A percentile compares a stretch with the other conserved stretches of the same genome.
Evolutionary conservation across 2,888 invertebrate genomes (phyloP).

Genomic region (Matsumyia berberina): DNA sequence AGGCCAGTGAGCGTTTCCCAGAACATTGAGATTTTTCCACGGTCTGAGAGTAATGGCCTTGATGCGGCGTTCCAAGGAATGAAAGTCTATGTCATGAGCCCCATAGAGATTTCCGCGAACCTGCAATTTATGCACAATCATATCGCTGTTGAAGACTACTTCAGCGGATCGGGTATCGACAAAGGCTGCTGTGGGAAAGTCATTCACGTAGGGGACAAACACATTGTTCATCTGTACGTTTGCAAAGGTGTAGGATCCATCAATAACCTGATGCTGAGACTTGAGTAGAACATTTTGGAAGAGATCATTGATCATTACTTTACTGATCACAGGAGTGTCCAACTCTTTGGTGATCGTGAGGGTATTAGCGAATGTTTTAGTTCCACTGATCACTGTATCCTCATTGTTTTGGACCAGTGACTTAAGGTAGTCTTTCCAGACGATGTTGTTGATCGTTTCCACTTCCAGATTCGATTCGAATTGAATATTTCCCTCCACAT

Average conservation of each 20-base stretch:
- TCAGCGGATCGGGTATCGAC: constrained; percentile 78
- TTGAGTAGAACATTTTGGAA: constrained; percentile 79
- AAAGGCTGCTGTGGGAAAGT: constrained; percentile 75
- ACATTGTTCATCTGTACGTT: constrained; percentile 77
- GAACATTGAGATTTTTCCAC: constrained; percentile 79
- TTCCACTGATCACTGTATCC: constrained; percentile 78
- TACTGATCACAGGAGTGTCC: constrained; percentile 77
- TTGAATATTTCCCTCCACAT: constrained; percentile 80
- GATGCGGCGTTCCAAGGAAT: constrained; percentile 49
- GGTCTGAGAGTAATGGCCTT: constrained; percentile 26
- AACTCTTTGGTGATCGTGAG: constrained; percentile 78
- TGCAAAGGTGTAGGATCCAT: constrained; percentile 79
- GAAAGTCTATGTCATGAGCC: constrained; percentile 47
- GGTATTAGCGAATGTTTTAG: constrained; percentile 77
- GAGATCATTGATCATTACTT: constrained; percentile 77
- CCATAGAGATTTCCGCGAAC: constrained; percentile 78
- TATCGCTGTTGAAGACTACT: constrained; percentile 77
- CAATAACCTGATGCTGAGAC: constrained; percentile 79
- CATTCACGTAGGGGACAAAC: constrained; percentile 79
- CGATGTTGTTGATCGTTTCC: constrained; percentile 78
- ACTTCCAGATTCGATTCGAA: constrained; percentile 79
- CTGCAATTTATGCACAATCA: constrained; percentile 77
- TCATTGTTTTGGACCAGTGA: constrained; percentile 78
- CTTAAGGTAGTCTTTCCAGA: constrained; percentile 78
- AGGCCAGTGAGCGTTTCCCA: constrained; percentile 66